Evolutionary conservation across 2,797 vertebrate genomes (phyloP).

Genomic region (Epinephelus malabaricus): DNA sequence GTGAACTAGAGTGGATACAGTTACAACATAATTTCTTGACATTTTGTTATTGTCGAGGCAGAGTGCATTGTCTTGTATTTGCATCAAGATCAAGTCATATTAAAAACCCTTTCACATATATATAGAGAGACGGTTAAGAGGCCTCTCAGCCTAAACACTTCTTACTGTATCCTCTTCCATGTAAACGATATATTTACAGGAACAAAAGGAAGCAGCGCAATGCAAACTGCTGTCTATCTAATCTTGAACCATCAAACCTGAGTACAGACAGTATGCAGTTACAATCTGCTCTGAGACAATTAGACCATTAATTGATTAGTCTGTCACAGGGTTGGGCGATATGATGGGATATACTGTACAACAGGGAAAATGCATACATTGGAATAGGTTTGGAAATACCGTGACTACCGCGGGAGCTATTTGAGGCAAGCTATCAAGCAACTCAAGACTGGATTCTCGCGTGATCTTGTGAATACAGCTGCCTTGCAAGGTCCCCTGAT

Average conservation of each 20-base stretch:
- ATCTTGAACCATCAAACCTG: not conserved
- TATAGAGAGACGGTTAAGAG: not conserved
- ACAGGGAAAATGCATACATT: too few species aligned
- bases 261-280: not conserved
- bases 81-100: not conserved
- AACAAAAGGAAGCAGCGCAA: not conserved
- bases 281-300: not conserved
- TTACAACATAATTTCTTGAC: conserved; percentile 29
- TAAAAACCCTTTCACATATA: not conserved
- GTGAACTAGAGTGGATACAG: conserved; percentile 17
- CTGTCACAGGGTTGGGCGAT: not conserved
- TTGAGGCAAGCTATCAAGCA: too few species aligned
- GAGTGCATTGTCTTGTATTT: conserved; percentile 6
- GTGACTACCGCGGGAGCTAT: too few species aligned
- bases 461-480: too few species aligned
- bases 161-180: not conserved
- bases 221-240: conserved; percentile 4
- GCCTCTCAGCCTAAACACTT: conserved; percentile 3
- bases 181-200: not conserved
- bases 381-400: too few species aligned
- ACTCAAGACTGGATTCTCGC: too few species aligned
- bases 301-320: not conserved
- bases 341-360: too few species aligned
- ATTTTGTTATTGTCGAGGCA: conserved; percentile 10
- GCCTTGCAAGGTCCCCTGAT: too few species aligned